Evolutionary conservation across 2,888 invertebrate species (phyloP).

Genomic region (Hypomecis atomaria): DNA sequence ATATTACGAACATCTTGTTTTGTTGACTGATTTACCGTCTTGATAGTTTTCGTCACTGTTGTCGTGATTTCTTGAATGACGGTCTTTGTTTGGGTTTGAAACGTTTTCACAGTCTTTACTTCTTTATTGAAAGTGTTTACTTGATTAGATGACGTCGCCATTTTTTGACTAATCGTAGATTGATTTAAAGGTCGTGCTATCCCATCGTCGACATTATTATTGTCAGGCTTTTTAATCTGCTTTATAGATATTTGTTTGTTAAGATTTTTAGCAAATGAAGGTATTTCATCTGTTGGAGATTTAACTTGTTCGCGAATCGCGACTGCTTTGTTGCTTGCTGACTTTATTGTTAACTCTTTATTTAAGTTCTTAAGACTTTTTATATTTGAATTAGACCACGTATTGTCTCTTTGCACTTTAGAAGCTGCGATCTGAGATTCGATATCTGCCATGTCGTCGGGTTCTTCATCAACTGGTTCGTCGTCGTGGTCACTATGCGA

Average conservation of each 20-base stretch:
- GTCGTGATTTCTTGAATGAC: constrained; percentile 79
- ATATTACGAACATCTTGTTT: constrained; percentile 67
- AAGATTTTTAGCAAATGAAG: constrained; percentile 44
- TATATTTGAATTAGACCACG: constrained; percentile 47
- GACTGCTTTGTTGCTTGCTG: constrained; percentile 29
- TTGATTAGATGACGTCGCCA: constrained; percentile 59
- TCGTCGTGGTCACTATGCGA: constrained; percentile 58
- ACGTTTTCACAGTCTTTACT: constrained; percentile 71
- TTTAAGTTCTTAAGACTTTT: constrained; percentile 61
- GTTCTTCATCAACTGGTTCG: constrained; percentile 50
- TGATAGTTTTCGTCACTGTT: constrained; percentile 79
- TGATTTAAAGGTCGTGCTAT: constrained; percentile 30
- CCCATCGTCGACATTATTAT: constrained; percentile 34
- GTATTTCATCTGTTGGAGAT: constrained; percentile 37
- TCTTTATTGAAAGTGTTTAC: constrained; percentile 70
- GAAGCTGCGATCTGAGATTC: constrained; percentile 56
- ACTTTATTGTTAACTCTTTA: constrained; percentile 62
- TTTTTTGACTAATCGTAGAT: constrained; percentile 54
- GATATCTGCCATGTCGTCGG: constrained; percentile 47
- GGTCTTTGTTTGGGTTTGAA: constrained; percentile 73
- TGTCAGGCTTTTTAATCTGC: constrained; percentile 49
- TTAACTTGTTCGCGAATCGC: constrained; percentile 26
- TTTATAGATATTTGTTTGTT: constrained; percentile 55
- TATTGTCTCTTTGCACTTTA: constrained; percentile 48
- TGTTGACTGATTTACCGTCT: constrained; percentile 73